A percentile compares a stretch with the other conserved stretches of the same genome.
Conservation (phyloP, 2,113 vertebrate genomes). For the Tupaia tana region DNA sequence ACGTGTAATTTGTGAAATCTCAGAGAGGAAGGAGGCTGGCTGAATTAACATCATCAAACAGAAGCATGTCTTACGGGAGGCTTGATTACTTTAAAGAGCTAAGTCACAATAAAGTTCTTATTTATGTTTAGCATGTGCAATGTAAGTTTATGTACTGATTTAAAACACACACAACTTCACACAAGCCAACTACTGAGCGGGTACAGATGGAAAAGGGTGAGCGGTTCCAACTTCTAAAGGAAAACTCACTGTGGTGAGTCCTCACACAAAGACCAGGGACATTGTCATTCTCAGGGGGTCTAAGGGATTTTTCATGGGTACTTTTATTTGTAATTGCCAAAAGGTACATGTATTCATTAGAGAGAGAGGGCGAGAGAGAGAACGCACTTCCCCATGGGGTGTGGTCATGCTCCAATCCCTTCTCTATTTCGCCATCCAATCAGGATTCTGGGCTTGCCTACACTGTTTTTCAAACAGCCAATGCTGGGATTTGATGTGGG, state of each 20-base stretch:
- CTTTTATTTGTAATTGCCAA: too few relatives aligned
- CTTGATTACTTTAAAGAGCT: background rate
- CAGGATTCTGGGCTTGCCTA: too few relatives aligned
- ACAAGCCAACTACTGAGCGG: background rate
- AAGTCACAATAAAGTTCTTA: background rate
- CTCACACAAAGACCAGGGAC: background rate
- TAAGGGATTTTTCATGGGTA: background rate
- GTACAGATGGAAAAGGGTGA: background rate
- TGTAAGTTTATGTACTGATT: background rate
- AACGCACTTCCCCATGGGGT: too few relatives aligned
- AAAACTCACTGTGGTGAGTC: background rate
- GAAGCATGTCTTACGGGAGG: background rate
- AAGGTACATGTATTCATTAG: too few relatives aligned
- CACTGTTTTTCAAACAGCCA: too few relatives aligned
- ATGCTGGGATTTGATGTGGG: too few relatives aligned
- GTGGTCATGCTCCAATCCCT: too few relatives aligned
- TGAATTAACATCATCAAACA: background rate
- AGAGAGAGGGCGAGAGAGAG: too few relatives aligned
- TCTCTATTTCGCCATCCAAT: too few relatives aligned
- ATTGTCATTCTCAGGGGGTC: background rate
- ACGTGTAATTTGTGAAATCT: constrained; percentile 3
- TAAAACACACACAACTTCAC: background rate
- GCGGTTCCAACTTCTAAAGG: background rate
- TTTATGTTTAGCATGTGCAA: background rate
- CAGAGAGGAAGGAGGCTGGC: background rate